Evolutionary conservation across 1,140 invertebrate genomes (phyloP), one percentile per base, ranked within the genome.

Genomic region (Lucilia sericata): DNA sequence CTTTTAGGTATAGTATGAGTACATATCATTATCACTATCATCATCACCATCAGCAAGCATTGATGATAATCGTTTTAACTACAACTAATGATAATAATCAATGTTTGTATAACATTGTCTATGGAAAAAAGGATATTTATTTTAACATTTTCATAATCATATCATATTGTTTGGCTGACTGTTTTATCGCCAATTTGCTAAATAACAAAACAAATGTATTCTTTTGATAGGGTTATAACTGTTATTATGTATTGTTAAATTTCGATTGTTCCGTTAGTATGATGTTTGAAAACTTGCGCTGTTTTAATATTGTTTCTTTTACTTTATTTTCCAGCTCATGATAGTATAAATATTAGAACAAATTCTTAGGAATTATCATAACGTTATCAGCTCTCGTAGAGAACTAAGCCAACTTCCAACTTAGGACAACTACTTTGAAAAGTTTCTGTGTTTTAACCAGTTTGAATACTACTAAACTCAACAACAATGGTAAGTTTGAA

Each of bases 371-470:
- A 70, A 21, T 10, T 70, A 70, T 70, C 65, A 70, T 70, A 70
- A 25, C 65, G 65, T 70, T 70, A 70, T 70, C 65, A 70, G 65
- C 65, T 70, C n/a, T 70, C n/a, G 65, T 8, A 21, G 21, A 70
- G 65, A 70, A 70, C 65, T 42, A 1, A 17, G 12, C 51, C 10
- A 14, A 17, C 7, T 55, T 42, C 42, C 14, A 21, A 70, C 65
- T 25, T 25, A n/a, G n/a, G n/a, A 70, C 21, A 70, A 70, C 65
- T 1, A 70, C n/a, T 70, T 21, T 25, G 25, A 9, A 70, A 70
- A 70, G 65, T 70, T 70, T 70, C n/a, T 70, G 65, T 70, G 65
- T 21, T 10, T 21, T n/a, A 7, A 60, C 9, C 10, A 30, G 25
- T 30, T 30, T 30, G 25, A 30, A 30, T 70, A 70, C 19, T 25